phyloP scores from a whole-genome alignment of 1,140 invertebrate genomes.

The Penaeus japonicus region DNA sequence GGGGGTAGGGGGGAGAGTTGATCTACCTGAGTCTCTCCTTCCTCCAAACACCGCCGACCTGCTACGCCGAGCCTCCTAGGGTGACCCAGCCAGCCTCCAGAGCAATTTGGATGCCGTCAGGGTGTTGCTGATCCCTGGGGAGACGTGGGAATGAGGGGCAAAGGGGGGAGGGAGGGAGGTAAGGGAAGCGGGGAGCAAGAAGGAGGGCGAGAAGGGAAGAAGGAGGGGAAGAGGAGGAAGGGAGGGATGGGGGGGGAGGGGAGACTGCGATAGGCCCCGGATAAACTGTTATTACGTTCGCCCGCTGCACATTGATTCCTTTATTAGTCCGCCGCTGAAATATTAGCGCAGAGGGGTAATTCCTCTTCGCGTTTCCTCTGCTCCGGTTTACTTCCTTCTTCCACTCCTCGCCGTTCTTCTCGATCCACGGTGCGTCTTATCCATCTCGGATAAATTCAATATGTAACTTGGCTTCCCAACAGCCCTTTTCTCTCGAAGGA shows the following conservation, averaged over 20 bases:
- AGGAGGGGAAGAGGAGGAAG: background rate
- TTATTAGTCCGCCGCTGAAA: conserved; percentile 44
- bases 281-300: conserved; percentile 42
- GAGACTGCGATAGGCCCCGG: conserved; percentile 9
- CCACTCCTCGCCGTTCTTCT: background rate
- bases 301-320: conserved; percentile 45
- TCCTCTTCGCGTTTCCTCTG: background rate
- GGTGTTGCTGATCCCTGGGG: background rate
- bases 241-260: background rate
- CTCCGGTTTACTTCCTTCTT: background rate
- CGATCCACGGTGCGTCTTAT: background rate
- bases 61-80: no score
- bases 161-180: background rate
- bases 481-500: no score
- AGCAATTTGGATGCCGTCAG: no score
- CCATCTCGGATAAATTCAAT: no score
- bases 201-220: background rate
- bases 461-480: no score
- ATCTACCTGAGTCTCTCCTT: no score
- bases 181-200: background rate
- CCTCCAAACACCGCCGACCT: no score
- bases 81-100: no score
- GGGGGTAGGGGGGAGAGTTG: no score
- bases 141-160: background rate
- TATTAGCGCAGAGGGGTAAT: conserved; percentile 19